Evolutionary conservation across 2,797 vertebrate species (phyloP).

Genomic region (Urophycis tenuis): DNA sequence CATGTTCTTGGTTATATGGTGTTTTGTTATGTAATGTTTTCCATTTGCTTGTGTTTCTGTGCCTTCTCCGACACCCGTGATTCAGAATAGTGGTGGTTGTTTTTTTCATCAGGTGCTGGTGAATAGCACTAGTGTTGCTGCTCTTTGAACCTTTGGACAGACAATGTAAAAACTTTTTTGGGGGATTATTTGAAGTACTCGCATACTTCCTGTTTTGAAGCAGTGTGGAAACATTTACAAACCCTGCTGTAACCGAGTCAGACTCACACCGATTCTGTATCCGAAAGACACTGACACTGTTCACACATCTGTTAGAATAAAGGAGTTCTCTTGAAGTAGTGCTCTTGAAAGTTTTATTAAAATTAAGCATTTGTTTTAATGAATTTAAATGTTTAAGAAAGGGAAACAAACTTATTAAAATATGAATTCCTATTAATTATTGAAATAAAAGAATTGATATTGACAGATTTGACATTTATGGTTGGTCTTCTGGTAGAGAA

Average conservation of each 20-base stretch:
- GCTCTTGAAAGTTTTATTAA: too few species aligned
- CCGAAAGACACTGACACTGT: too few species aligned
- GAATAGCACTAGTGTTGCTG: too few species aligned
- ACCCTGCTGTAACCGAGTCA: not conserved
- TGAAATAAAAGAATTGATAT: not conserved
- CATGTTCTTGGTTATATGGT: too few species aligned
- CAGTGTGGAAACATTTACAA: not conserved
- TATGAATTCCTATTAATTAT: too few species aligned
- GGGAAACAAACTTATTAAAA: not conserved
- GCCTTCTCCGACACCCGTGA: not conserved
- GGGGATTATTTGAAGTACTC: not conserved
- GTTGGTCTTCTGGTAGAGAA: not conserved
- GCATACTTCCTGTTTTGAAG: conserved; percentile 37
- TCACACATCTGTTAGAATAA: too few species aligned
- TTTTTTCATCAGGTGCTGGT: not conserved
- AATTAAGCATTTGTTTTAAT: too few species aligned
- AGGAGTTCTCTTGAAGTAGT: too few species aligned
- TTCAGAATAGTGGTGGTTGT: not conserved
- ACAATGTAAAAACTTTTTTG: not conserved
- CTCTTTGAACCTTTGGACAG: too few species aligned
- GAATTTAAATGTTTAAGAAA: not conserved
- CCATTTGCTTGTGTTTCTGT: not conserved
- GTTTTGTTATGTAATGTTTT: too few species aligned
- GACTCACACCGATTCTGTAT: not conserved
- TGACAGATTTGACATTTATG: not conserved